Percentiles rank a stretch among this genome's conserved stretches.
These are phyloP conservation scores for Oxyruncus cristatus DNA, from an alignment of 2,113 vertebrate species.

Conservation along the genomic window DNA sequence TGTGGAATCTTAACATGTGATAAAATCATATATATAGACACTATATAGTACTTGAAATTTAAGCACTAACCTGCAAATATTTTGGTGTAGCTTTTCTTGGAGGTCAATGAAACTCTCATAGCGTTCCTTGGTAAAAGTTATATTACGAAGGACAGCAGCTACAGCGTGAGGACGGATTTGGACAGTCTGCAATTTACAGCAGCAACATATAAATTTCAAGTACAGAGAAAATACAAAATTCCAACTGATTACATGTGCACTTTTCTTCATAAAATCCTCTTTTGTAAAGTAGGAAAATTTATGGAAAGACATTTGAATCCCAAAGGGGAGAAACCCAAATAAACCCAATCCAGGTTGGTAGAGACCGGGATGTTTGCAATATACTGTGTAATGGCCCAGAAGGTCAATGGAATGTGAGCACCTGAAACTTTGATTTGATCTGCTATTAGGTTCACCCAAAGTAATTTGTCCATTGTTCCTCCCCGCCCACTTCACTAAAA, in stretches of 20 bases:
- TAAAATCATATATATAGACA: neutral
- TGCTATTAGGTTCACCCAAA: neutral
- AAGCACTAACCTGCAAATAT: constrained; percentile 90
- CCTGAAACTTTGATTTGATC: neutral
- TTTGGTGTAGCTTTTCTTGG: constrained; percentile 97
- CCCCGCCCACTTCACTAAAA: neutral
- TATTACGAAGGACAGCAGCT: constrained; percentile 90
- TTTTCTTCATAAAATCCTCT: neutral
- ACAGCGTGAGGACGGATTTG: constrained; percentile 88
- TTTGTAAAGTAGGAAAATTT: neutral
- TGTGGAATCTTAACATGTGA: neutral
- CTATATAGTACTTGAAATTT: neutral
- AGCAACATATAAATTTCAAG: neutral
- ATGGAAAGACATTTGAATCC: neutral
- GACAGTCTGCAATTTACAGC: constrained; percentile 77
- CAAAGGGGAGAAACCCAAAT: neutral
- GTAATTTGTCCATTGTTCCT: neutral
- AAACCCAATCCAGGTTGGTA: neutral
- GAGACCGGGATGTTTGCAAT: neutral
- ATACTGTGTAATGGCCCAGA: neutral
- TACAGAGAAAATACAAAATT: neutral
- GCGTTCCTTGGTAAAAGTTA: constrained; percentile 88
- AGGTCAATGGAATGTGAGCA: neutral
- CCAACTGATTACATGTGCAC: neutral
- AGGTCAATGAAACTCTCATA: constrained; percentile 98